Percentiles rank a stretch among this genome's conserved stretches.
Conservation (phyloP, 1,140 invertebrate genomes). For the Chlorops oryzae region DNA sequence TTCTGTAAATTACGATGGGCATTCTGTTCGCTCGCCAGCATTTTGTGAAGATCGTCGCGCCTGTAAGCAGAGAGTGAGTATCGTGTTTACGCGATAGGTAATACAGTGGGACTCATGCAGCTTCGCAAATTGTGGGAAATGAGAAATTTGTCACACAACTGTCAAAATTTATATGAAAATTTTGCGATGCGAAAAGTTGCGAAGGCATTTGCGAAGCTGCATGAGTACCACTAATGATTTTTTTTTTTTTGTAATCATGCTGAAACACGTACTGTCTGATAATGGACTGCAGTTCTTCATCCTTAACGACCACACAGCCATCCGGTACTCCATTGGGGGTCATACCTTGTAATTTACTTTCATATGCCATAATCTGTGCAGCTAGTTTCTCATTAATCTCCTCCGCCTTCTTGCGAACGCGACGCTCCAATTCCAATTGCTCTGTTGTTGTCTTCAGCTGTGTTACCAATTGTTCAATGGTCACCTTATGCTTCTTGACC, state of each 20-base stretch:
- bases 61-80: not conserved
- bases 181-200: not conserved
- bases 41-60: not conserved
- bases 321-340: slow-evolving; percentile 13
- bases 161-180: not conserved
- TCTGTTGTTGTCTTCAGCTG: slow-evolving; percentile 35
- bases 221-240: not conserved
- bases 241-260: not conserved
- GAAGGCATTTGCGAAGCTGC: not conserved
- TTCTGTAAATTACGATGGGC: slow-evolving; percentile 1
- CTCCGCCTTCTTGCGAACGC: slow-evolving; percentile 38
- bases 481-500: slow-evolving; percentile 30
- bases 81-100: no score
- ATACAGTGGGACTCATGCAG: no score
- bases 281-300: slow-evolving; percentile 25
- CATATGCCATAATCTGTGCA: slow-evolving; percentile 26
- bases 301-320: slow-evolving; percentile 26
- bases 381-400: slow-evolving; percentile 36
- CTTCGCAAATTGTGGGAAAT: no score
- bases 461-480: slow-evolving; percentile 22
- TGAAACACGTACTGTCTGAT: slow-evolving; percentile 27
- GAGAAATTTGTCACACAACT: no score
- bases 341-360: slow-evolving; percentile 9
- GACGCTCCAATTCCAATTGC: slow-evolving; percentile 34
- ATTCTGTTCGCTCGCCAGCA: slow-evolving; percentile 9